These are phyloP conservation scores for Sciurus niger DNA, from an alignment of 2,113 vertebrate genomes.

Conservation along the genomic window DNA sequence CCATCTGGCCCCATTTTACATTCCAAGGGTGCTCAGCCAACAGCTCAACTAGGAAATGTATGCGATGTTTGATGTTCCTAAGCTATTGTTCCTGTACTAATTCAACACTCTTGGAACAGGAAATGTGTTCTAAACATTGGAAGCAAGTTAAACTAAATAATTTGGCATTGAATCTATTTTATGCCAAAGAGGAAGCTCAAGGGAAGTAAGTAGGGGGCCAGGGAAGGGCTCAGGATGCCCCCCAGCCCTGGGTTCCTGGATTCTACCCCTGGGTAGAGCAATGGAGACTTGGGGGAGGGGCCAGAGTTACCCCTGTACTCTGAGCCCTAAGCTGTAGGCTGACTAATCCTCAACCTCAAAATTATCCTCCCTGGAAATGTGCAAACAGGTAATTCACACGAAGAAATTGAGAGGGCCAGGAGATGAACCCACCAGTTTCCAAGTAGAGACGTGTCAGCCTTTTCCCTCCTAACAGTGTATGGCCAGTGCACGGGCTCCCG, in stretches of 20 bases:
- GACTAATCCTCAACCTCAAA: not conserved
- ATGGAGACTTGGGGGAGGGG: not conserved
- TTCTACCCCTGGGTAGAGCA: not conserved
- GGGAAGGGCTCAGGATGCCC: not conserved
- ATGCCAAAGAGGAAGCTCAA: not conserved
- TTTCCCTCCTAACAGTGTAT: not conserved
- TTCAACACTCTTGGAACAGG: not conserved
- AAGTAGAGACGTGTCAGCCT: not conserved
- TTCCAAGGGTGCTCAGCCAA: not conserved
- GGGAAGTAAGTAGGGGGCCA: not conserved
- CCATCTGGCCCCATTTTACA: not conserved
- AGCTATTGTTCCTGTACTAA: conserved; percentile 22
- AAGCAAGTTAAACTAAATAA: conserved; percentile 60
- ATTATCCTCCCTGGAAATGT: conserved; percentile 1
- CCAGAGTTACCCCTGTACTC: not conserved
- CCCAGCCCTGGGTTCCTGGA: not conserved
- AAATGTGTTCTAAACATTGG: conserved; percentile 39
- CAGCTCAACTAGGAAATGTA: not conserved
- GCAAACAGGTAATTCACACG: conserved; percentile 5
- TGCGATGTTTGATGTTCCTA: not conserved
- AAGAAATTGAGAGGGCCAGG: not conserved
- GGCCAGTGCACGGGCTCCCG: not conserved
- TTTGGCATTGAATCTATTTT: not conserved
- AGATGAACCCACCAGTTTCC: not conserved
- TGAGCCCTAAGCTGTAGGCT: not conserved